Evolutionary conservation across 1,140 invertebrate species (phyloP).

Genomic region (Nautilus pompilius): DNA sequence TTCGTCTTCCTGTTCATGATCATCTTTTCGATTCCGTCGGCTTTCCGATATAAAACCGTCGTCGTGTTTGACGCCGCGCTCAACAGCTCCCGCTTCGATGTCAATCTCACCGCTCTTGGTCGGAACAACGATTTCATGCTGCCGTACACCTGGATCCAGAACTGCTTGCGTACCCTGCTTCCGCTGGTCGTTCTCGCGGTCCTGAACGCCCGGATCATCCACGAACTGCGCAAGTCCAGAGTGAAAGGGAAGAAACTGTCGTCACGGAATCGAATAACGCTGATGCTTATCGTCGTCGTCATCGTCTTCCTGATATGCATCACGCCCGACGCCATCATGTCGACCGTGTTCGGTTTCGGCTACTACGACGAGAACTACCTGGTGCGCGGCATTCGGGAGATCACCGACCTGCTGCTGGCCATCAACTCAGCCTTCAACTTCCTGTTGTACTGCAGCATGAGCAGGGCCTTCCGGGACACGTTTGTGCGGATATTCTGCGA

Average conservation of each 20-base stretch:
- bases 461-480: background rate
- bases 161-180: constrained; percentile 65
- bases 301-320: constrained; percentile 74
- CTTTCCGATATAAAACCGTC: constrained; percentile 42
- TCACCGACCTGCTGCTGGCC: constrained; percentile 67
- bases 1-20: constrained; percentile 44
- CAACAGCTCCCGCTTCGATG: constrained; percentile 26
- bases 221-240: constrained; percentile 60
- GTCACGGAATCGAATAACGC: constrained; percentile 63
- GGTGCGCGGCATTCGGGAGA: constrained; percentile 65
- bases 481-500: background rate
- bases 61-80: constrained; percentile 12
- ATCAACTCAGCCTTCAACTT: constrained; percentile 1
- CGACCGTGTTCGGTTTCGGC: constrained; percentile 54
- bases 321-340: constrained; percentile 67
- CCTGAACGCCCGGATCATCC: constrained; percentile 69
- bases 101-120: constrained; percentile 38
- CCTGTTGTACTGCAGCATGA: background rate
- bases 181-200: constrained; percentile 53
- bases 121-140: constrained; percentile 62
- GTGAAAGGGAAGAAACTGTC: constrained; percentile 40
- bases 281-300: constrained; percentile 75
- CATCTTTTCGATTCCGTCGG: constrained; percentile 43
- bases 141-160: constrained; percentile 67
- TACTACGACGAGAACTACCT: constrained; percentile 53